Evolutionary conservation across 2,888 invertebrate genomes (phyloP), one percentile per base, ranked within the genome.

Genomic region (Leuctra nigra): DNA sequence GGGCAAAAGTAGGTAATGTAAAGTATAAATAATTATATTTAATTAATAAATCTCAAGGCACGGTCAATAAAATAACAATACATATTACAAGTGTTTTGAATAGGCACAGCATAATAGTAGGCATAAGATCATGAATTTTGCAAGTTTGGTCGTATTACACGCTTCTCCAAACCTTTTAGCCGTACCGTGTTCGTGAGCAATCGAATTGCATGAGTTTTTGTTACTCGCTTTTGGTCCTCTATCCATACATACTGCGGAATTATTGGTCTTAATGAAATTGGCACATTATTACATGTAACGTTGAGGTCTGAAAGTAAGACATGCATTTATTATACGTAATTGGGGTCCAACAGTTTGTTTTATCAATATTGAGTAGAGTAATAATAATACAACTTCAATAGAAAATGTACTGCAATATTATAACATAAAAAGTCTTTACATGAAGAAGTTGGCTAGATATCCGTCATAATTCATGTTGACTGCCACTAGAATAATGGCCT

Each of bases 241-340:
- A 56, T 4, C 61, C 61, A 62, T 29, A 63, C 50, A 41, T 58
- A 59, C n/a, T 53, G 54, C 25, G 63, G 63, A 46, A 66, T 62
- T 23, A 60, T 57, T 24, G 68, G 66, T 9, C 68, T 63, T 18
- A 58, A 59, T 39, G 64, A 62, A 33, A 68, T 63, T 38, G 66
- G 64, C 9, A 65, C 66, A 57, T 67, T 66, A 57, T 63, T 68
- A 39, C 67, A 66, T 11, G 61, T 66, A 52, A 68, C 61, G 55
- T 59, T 62, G 56, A 67, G 62, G 54, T 59, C 68, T 68, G 62
- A n/a, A 62, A 60, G 47, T 23, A 56, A 60, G 62, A 14, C 4
- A 38, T 9, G 6, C 6, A 38, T n/a, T 7, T 9, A 38, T 38
- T n/a, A 38, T 7, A n/a, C n/a, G n/a, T n/a, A n/a, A n/a, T n/a